Evolutionary conservation across 1,140 invertebrate species (phyloP).

Genomic region (Zelostemma sp.): DNA sequence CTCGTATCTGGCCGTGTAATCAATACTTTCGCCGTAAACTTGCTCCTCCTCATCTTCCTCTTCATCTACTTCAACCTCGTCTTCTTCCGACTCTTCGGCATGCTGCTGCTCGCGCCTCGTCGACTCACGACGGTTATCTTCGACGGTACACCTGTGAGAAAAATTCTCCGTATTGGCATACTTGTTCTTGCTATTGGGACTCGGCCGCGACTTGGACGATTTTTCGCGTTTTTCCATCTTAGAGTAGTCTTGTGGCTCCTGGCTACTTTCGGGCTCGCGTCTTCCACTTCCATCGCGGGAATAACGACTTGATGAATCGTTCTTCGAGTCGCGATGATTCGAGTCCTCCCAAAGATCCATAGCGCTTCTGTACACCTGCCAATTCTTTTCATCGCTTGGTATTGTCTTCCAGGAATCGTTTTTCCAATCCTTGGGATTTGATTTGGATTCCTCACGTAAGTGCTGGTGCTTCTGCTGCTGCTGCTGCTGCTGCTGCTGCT

Average conservation of each 20-base stretch:
- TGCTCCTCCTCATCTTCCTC: conserved; percentile 54
- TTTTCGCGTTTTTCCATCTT: conserved; percentile 45
- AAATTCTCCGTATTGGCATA: conserved; percentile 37
- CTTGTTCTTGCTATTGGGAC: conserved; percentile 42
- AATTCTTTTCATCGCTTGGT: conserved; percentile 67
- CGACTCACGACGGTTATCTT: conserved; percentile 43
- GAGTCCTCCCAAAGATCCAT: conserved; percentile 69
- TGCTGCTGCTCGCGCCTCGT: conserved; percentile 35
- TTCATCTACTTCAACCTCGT: conserved; percentile 52
- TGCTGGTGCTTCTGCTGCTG: too few species aligned
- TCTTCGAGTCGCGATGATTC: conserved; percentile 48
- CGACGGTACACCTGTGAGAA: conserved; percentile 25
- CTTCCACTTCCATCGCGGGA: conserved; percentile 26
- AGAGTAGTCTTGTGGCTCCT: conserved; percentile 45
- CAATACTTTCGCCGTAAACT: conserved; percentile 40
- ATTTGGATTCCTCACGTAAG: conserved; percentile 36
- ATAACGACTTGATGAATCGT: conserved; percentile 45
- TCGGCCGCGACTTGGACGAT: conserved; percentile 35
- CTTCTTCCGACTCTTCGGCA: conserved; percentile 61
- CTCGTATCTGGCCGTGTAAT: conserved; percentile 52
- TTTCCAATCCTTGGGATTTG: conserved; percentile 59
- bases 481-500: conserved; percentile 43
- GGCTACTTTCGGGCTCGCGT: conserved; percentile 44
- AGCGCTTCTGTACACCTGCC: conserved; percentile 68
- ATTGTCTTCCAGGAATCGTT: conserved; percentile 69